These are phyloP conservation scores for Leptopilina boulardi DNA, from an alignment of 1,140 invertebrate species.

Conservation along the genomic window DNA sequence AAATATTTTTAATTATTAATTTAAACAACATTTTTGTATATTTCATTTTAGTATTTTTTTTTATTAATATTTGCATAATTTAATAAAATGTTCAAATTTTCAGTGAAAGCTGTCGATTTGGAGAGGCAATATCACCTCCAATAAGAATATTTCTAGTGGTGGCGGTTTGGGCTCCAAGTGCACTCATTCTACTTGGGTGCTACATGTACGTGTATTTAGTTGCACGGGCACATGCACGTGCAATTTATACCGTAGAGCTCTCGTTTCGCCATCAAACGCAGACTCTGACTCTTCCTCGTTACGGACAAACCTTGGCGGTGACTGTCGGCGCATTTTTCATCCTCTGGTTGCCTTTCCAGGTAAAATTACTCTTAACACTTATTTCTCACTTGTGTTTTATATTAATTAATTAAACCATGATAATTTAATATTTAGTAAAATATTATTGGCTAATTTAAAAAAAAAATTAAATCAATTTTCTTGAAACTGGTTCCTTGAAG, in stretches of 20 bases:
- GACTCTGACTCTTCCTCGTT: conserved; percentile 75
- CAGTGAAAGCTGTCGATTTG: conserved; percentile 75
- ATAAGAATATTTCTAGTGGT: conserved; percentile 77
- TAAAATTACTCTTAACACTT: conserved; percentile 59
- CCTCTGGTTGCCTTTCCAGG: conserved; percentile 82
- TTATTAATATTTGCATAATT: neutral
- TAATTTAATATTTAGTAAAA: too few species aligned
- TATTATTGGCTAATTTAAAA: neutral
- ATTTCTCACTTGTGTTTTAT: neutral
- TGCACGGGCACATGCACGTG: conserved; percentile 80
- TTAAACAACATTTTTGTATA: too few species aligned
- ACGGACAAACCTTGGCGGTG: conserved; percentile 80
- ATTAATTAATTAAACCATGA: neutral
- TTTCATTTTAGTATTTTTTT: neutral
- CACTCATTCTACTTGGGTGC: conserved; percentile 78
- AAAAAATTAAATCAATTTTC: too few species aligned
- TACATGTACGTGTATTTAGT: conserved; percentile 83
- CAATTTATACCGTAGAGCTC: conserved; percentile 81
- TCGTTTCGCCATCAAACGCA: conserved; percentile 77
- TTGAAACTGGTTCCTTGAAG: too few species aligned
- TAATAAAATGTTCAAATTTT: conserved; percentile 42
- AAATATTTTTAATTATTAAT: too few species aligned
- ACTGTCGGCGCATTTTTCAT: conserved; percentile 80
- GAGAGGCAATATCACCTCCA: conserved; percentile 72
- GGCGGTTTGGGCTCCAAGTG: conserved; percentile 79